Evolutionary conservation across 2,113 vertebrate species (phyloP), one percentile per base, ranked within the genome.

Genomic region (Hippotragus niger): DNA sequence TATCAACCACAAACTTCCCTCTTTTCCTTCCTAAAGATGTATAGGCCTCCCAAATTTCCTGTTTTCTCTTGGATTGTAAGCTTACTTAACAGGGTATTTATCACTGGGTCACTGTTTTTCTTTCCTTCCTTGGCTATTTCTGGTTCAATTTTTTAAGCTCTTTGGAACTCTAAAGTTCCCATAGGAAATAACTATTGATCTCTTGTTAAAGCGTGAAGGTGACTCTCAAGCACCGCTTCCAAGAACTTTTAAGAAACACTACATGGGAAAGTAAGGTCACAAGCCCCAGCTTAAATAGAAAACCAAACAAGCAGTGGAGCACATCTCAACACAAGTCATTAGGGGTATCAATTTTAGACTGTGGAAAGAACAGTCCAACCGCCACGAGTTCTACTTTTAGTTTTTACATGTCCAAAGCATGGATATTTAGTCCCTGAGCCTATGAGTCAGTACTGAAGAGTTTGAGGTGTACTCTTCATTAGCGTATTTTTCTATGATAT

Each of bases 151-250:
- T 95, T 85, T 95, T 93, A 88, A 94, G 52, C n/a, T 88, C 1
- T 83, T 84, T 95, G 71, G 52, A 95, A 96, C 94, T 87, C 58
- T 88, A 33, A 58, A 82, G 96, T 88, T 94, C 90, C 47, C 81
- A 88, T 80, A 53, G 60, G 95, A 97, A 97, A 96, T 64, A 97
- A 94, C 74, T 92, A 88, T 81, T 57, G 80, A 94, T 97, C 62
- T 88, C 62, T 23, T 93, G 9, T 82, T 83, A 90, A 31, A 76
- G 76, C 47, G 55, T 92, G 74, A 96, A 80, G 40, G 88, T 95
- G 71, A 96, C 71, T 95, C 55, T 74, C 12, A 14, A 53, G 80
- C 50, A 90, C 85, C 15, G 67, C 91, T 62, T 90, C 25, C 64
- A 60, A 36, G 9, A 94, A 92, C 55, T 92, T 94, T 84, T 50